Percentiles rank a stretch among this genome's conserved stretches.
These are phyloP conservation scores for Ataeniobius toweri DNA, from an alignment of 2,797 vertebrate species.

Conservation along the genomic window DNA sequence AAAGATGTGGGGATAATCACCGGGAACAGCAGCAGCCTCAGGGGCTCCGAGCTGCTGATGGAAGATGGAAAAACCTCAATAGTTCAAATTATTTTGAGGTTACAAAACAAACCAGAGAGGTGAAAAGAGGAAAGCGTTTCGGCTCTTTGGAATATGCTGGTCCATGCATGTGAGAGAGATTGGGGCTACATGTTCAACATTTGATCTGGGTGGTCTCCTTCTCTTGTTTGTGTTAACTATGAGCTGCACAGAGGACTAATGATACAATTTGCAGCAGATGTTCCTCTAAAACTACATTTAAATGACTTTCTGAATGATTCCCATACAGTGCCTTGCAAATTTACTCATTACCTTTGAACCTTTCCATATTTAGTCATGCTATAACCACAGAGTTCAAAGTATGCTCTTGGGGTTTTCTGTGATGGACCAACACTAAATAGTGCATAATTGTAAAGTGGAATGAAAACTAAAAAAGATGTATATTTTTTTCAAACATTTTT, in stretches of 20 bases:
- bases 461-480: no score
- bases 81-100: constrained; percentile 41
- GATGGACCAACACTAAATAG: not conserved
- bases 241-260: not conserved
- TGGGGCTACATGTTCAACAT: constrained; percentile 16
- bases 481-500: no score
- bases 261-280: not conserved
- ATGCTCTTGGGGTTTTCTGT: not conserved
- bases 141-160: constrained; percentile 25
- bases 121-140: not conserved
- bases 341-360: not conserved
- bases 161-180: constrained; percentile 26
- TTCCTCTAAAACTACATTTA: not conserved
- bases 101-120: constrained; percentile 35
- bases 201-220: constrained; percentile 35
- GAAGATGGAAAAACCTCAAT: constrained; percentile 54
- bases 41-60: constrained; percentile 47
- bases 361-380: not conserved
- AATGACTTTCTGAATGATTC: not conserved
- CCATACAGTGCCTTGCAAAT: not conserved
- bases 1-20: constrained; percentile 64
- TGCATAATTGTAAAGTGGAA: no score
- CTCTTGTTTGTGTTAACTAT: constrained; percentile 14
- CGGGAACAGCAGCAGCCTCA: constrained; percentile 54
- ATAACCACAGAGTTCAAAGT: not conserved